Conservation (phyloP, 2,888 invertebrate genomes). For the Aspidapion aeneum region DNA sequence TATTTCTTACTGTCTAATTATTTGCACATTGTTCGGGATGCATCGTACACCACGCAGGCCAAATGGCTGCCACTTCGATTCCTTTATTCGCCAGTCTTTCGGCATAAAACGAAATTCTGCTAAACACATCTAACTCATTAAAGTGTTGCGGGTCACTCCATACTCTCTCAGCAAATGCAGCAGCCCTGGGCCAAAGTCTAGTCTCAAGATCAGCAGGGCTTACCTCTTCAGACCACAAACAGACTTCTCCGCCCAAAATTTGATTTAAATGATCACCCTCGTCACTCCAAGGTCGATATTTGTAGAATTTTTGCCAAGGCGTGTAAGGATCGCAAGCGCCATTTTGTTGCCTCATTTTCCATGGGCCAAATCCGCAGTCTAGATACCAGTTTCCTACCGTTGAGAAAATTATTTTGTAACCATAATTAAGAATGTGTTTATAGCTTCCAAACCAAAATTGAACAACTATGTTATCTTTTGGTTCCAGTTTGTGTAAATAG, state of each 20-base stretch:
- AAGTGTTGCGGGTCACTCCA: conserved; percentile 56
- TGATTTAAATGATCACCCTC: conserved; percentile 39
- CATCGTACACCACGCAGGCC: conserved; percentile 72
- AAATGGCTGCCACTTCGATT: conserved; percentile 62
- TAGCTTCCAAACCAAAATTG: conserved; percentile 77
- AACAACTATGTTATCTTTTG: conserved; percentile 55
- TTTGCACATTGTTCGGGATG: too few relatives aligned
- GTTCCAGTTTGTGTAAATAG: conserved; percentile 21
- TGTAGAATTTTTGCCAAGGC: conserved; percentile 80
- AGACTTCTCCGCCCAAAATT: conserved; percentile 71
- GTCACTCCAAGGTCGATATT: conserved; percentile 68
- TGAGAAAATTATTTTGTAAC: conserved; percentile 70
- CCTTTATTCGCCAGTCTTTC: conserved; percentile 61
- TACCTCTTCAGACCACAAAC: conserved; percentile 80
- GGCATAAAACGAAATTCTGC: conserved; percentile 61
- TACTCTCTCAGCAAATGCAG: conserved; percentile 74
- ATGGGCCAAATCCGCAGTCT: conserved; percentile 81
- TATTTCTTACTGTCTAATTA: too few relatives aligned
- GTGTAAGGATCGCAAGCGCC: conserved; percentile 81
- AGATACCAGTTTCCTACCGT: conserved; percentile 84
- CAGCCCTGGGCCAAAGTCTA: conserved; percentile 76
- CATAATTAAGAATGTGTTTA: conserved; percentile 64
- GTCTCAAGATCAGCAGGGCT: conserved; percentile 68
- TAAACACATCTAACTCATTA: conserved; percentile 58
- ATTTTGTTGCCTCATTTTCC: conserved; percentile 68